Conservation (phyloP, 2,888 invertebrate genomes). For the Caenorhabditis sp. region DNA sequence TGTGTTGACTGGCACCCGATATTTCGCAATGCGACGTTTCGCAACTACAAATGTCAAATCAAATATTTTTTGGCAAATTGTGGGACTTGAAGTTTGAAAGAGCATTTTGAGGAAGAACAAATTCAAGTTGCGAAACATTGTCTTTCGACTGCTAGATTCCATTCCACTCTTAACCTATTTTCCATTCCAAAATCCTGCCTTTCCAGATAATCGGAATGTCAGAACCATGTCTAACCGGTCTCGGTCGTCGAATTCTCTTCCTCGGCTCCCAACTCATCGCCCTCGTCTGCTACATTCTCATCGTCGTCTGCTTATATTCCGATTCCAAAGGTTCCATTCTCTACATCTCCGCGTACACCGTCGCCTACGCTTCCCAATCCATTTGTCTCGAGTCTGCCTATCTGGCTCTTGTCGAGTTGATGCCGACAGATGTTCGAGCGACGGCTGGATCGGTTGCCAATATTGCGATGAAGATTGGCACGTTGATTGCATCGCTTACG, state of each 20-base stretch:
- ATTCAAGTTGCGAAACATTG: no score
- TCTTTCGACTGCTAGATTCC: no score
- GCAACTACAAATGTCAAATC: no score
- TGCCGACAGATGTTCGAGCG: constrained; percentile 63
- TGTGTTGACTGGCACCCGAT: no score
- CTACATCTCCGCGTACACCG: constrained; percentile 37
- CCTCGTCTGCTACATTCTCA: constrained; percentile 38
- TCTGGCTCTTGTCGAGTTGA: constrained; percentile 52
- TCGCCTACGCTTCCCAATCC: constrained; percentile 60
- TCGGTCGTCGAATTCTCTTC: constrained; percentile 58
- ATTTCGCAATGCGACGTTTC: no score
- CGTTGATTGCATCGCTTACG: constrained; percentile 43
- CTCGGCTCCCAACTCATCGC: constrained; percentile 53
- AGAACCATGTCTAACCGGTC: constrained; percentile 43
- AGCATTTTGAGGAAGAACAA: no score
- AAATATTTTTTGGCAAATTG: no score
- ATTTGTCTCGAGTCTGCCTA: constrained; percentile 56
- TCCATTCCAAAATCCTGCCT: no score
- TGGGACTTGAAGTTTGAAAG: no score
- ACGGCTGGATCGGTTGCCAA: constrained; percentile 47
- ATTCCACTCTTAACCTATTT: no score
- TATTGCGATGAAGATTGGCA: constrained; percentile 51
- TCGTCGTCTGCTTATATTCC: constrained; percentile 33
- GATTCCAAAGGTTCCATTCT: constrained; percentile 19
- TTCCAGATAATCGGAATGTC: constrained; percentile 52